Evolutionary conservation across 2,113 vertebrate species (phyloP), one percentile per base, ranked within the genome.

Genomic region (Hemiscyllium ocellatum): DNA sequence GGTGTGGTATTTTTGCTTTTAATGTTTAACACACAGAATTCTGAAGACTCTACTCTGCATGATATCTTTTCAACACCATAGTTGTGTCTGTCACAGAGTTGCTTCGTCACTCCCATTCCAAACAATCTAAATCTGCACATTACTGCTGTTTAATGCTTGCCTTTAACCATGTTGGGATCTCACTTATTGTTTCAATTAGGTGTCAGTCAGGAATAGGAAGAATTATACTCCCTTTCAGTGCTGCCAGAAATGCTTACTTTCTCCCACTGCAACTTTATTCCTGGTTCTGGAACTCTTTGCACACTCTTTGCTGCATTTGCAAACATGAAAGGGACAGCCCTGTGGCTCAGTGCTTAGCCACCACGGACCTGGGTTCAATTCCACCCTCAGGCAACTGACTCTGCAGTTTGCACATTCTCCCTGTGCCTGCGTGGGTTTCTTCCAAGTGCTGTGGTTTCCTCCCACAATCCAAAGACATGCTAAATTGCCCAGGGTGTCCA

Each of bases 11-110:
- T 47, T 95, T 69, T 95, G 94, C 42, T 47, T 95, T 72, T 70
- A 47, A 69, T 76, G 72, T 68, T 95, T 95, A 95, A 72, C 94
- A 72, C 42, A 72, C 94, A 95, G 68, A 72, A 52, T 76, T 22
- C 69, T 72, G 94, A 95, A 50, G 37, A 24, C 42, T 72, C 42
- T 95, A 47, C 68, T 72, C 47, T 50, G 68, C 69, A 33, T 95
- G 94, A 95, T 26, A 17, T 47, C 69, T 26, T 26, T 37, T 33
- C 42, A 47, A 68, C 69, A 95, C 42, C 7, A 33, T 72, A 47
- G 52, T 95, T 95, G 94, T 52, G 94, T 95, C 94, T 95, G 94
- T 42, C 47, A 70, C 69, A 72, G 37, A 24, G 69, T 47, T 93
- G 26, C 68, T 47, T 70, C 94, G 47, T 52, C 69, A 72, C 42